Evolutionary conservation across 2,113 vertebrate species (phyloP), one percentile per base, ranked within the genome.

Genomic region (Numenius arquata): DNA sequence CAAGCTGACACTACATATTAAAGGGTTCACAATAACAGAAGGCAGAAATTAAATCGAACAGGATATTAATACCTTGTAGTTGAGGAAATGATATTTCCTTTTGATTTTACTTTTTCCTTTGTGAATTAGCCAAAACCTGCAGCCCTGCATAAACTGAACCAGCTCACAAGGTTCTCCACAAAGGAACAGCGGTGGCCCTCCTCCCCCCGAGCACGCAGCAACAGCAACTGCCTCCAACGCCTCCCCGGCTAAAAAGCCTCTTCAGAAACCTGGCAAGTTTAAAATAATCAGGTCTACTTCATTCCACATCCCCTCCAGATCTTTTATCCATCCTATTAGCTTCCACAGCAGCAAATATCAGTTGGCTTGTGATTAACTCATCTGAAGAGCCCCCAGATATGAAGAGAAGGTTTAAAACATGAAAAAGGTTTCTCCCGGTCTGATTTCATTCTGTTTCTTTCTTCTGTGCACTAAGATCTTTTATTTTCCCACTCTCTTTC

Each of bases 61-160:
- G 98, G 97, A 97, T 98, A 98, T 98, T 97, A 98, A 97, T 98
- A 98, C 89, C 96, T 95, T 97, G 94, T 94, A 91, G 96, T 85
- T 87, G 96, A 98, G 97, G 97, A 97, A 98, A 97, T 89, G 32
- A 78, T 97, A 95, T 91, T 98, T 98, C 97, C 96, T 95, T 97
- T 93, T 88, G 84, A 96, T 96, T 97, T 87, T 70, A 67, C 71
- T 89, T 97, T 95, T 92, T 95, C 63, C 84, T 97, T 96, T 94
- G 92, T 74, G 73, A 94, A 34, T 53, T 93, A 94, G 95, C 97
- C 96, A 97, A 97, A 96, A 94, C 47, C 74, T 91, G 53, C 70
- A 89, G 41, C 40, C 53, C 48, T 85, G 73, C 21, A 61, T 82
- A 85, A 94, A 78, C 88, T 50, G 74, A 96, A 92, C 29, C 85